Conservation (phyloP, 2,797 vertebrate species). For the Malurus splendens region DNA sequence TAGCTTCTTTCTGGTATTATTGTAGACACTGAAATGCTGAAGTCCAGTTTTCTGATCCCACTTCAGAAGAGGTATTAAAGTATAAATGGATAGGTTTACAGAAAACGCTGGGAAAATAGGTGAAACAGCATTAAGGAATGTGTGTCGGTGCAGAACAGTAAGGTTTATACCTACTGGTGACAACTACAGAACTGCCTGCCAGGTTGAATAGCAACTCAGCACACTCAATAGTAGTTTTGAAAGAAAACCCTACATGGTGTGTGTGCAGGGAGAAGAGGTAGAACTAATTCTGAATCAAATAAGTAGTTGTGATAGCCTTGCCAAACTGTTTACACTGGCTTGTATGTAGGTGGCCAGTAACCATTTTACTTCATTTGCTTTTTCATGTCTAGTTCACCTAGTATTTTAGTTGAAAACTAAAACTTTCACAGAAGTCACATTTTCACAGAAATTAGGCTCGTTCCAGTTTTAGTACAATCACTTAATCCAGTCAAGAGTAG, state of each 20-base stretch:
- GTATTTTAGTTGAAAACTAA: neutral
- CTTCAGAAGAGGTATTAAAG: neutral
- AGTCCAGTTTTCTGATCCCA: neutral
- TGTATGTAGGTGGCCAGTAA: neutral
- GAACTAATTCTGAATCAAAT: neutral
- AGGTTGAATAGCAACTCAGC: neutral
- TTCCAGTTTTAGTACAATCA: neutral
- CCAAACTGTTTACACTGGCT: neutral
- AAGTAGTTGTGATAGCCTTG: neutral
- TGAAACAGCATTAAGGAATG: neutral
- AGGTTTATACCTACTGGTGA: neutral
- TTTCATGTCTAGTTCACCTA: neutral
- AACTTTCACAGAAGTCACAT: neutral
- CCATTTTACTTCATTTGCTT: neutral
- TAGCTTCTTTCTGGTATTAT: neutral
- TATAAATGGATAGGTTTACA: neutral
- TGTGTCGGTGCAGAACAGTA: neutral
- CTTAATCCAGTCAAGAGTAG: neutral
- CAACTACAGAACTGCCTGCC: neutral
- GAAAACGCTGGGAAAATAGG: neutral
- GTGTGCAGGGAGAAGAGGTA: neutral
- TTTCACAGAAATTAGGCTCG: neutral
- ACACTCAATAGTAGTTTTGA: rapidly evolving
- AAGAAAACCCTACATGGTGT: neutral
- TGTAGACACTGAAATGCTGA: neutral